Conservation (phyloP, 2,888 invertebrate genomes). For the Noctuana brunneofusca region DNA sequence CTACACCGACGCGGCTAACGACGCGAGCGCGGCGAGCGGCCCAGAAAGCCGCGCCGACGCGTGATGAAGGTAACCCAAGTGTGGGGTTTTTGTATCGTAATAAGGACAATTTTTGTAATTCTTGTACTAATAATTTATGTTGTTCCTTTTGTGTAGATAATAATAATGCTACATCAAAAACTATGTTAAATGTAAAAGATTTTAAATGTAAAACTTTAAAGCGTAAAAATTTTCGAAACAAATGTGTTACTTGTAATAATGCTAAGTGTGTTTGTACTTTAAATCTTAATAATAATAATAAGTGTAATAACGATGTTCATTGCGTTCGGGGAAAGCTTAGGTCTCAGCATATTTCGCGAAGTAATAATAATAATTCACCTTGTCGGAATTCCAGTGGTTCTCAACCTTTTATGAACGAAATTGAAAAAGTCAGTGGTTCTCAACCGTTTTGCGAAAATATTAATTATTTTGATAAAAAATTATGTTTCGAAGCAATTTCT, state of each 20-base stretch:
- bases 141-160: neutral
- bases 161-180: neutral
- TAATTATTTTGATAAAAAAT: neutral
- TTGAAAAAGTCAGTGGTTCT: constrained; percentile 12
- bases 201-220: neutral
- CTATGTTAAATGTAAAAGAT: neutral
- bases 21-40: too few relatives aligned
- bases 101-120: neutral
- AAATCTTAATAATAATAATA: neutral
- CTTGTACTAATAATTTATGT: neutral
- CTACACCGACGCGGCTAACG: too few relatives aligned
- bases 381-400: neutral
- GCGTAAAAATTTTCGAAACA: neutral
- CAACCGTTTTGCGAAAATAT: neutral
- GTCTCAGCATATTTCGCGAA: neutral
- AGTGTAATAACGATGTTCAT: neutral
- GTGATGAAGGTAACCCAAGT: constrained; percentile 1
- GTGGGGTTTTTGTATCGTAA: neutral
- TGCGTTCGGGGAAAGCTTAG: neutral
- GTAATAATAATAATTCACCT: neutral
- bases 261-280: constrained; percentile 1
- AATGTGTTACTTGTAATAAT: constrained; percentile 2
- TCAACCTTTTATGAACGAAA: neutral
- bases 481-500: neutral
- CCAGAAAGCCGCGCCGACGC: too few relatives aligned